Evolutionary conservation across 2,888 invertebrate species (phyloP), one percentile per base, ranked within the genome.

Genomic region (Plagiodera versicolora): DNA sequence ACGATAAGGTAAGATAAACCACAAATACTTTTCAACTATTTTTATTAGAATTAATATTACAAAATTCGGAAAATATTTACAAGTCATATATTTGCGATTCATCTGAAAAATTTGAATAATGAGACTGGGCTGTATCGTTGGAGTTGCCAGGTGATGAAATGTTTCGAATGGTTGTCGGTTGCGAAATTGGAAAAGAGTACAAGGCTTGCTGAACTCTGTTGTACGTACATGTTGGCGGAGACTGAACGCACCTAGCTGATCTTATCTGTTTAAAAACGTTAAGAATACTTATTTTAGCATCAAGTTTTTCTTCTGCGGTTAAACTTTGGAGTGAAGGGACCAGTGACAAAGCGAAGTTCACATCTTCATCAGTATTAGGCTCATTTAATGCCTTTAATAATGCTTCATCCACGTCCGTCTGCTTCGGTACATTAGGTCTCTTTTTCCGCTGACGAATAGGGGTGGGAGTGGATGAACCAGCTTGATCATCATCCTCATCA

Each of bases 261-360:
- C 24, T 20, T 46, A 55, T 46, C 16, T 55, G 46, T 55, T 55
- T 46, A 46, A 55, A 55, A 55, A 55, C 16, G 24, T 28, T 24
- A 4, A 46, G 28, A 55, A 55, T 46, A 24, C 16, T 28, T 18
- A 53, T 53, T 16, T 53, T 44, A 18, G 53, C 53, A 44, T 53
- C 53, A 1, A 53, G 53, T 32, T 53, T 53, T 44, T 53, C 53
- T 18, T 53, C 53, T 17, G 53, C 6, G 1, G 53, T 44, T 8
- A 53, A n/a, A 44, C 5, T 19, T 18, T 53, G 39, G 30, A 51
- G 18, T 17, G 51, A 17, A 17, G 35, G 51, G 9, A 51, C 51
- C 8, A 51, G 19, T 10, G 51, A 52, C 1, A 35, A 32, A 14
- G n/a, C 8, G 35, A 52, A 52, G 32, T 52, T 17, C n/a, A 14